Base-by-base conservation (phyloP, 2,113 vertebrate genomes). In the Cyprinodon variegatus region DNA sequence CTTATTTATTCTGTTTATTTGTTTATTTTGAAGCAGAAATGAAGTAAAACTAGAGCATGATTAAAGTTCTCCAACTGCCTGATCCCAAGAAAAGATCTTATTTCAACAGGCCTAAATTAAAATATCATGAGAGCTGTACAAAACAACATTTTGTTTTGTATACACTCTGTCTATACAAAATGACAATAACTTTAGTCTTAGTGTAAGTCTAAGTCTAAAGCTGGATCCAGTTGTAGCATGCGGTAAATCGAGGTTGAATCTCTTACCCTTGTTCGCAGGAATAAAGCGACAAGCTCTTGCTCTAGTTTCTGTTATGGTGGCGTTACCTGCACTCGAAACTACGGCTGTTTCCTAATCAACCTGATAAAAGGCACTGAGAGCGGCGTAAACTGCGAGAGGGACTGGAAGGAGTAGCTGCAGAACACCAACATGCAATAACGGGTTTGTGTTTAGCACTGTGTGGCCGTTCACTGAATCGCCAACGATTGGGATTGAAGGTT, bases 311-410 rank as follows among this genome's bases (percentile, higher is more conserved):
- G 81, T 79, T 78, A 78, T 84, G 85, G 83, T 87, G 89, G 82
- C 93, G 91, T 94, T 96, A 95, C 95, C 96, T 95, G 91, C 86
- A 92, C 94, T 96, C 94, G 90, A 96, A 96, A 96, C 93, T 90
- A 94, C 93, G 85, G 88, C 90, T 82, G 90, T 90, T 84, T 86
- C 63, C 83, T 86, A 92, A 94, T 91, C 93, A 87, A 78, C 94
- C 93, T 75, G 83, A 77, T 70, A 90, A 92, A 89, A 91, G 93
- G 93, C 93, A 96, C 95, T 95, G 95, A 95, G 95, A 95, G 92
- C 90, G 95, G 91, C 93, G 88, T 1, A 87, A 94, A 93, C 95
- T 96, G 96, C 93, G 83, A 90, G 94, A 94, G 92, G 93, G 94
- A 89, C 93, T 90, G 93, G 93, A 94, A 94, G 93, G 94, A 94